Conservation (phyloP, 2,888 invertebrate species). For the Ischnus inquisitorius region DNA sequence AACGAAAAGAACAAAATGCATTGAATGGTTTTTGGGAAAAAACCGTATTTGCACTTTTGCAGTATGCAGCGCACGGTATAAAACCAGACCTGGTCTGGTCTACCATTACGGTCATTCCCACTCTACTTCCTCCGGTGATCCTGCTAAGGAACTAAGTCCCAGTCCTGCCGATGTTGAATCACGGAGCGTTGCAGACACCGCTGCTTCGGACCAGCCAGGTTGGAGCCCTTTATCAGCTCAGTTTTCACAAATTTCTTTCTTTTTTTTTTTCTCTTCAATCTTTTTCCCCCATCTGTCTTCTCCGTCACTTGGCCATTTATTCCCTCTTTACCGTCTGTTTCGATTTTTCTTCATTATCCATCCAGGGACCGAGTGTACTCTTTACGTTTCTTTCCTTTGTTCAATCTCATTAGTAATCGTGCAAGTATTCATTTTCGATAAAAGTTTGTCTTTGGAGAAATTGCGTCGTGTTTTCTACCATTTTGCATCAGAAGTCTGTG, state of each 20-base stretch:
- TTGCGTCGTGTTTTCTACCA: background rate
- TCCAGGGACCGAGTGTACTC: conserved; percentile 69
- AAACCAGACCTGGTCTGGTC: conserved; percentile 97
- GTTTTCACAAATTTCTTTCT: conserved; percentile 85
- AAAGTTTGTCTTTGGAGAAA: background rate
- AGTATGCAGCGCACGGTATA: conserved; percentile 98
- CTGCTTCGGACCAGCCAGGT: conserved; percentile 86
- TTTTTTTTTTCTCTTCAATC: conserved; percentile 81
- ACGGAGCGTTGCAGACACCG: conserved; percentile 85
- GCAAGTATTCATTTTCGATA: conserved; percentile 43
- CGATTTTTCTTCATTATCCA: conserved; percentile 38
- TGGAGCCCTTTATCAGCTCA: conserved; percentile 87
- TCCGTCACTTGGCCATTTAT: conserved; percentile 70
- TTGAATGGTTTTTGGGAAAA: conserved; percentile 84
- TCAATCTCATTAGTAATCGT: conserved; percentile 48
- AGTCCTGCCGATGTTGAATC: conserved; percentile 86
- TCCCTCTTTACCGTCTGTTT: conserved; percentile 85
- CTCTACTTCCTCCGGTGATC: conserved; percentile 86
- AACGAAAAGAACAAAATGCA: conserved; percentile 78
- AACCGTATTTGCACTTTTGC: conserved; percentile 86
- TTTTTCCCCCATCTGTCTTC: conserved; percentile 62
- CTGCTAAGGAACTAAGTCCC: conserved; percentile 86
- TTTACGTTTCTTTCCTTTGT: conserved; percentile 51
- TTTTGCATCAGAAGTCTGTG: conserved; percentile 45
- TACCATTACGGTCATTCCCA: conserved; percentile 98